These are phyloP conservation scores for Bothrops jararaca DNA, from an alignment of 2,113 vertebrate species.

Conservation along the genomic window DNA sequence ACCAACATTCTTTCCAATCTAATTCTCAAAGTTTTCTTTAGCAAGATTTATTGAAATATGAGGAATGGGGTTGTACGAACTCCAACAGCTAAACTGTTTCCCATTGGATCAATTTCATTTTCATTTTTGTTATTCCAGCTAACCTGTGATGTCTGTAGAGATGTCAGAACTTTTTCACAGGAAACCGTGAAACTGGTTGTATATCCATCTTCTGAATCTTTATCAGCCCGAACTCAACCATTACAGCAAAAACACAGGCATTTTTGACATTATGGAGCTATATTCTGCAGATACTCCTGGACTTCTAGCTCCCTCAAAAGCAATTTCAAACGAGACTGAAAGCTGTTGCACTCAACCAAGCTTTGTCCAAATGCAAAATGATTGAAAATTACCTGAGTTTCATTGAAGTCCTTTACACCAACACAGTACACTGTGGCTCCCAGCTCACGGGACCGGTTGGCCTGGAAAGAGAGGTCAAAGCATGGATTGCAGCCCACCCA, in stretches of 20 bases:
- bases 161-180: not conserved
- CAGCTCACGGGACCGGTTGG: conserved; percentile 90
- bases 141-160: not conserved
- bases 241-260: no score
- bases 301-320: not conserved
- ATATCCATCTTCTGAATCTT: no score
- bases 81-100: not conserved
- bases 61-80: not conserved
- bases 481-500: not conserved
- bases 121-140: not conserved
- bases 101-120: not conserved
- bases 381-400: conserved; percentile 84
- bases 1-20: not conserved
- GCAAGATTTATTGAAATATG: not conserved
- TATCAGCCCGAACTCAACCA: no score
- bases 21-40: not conserved
- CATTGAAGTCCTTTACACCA: conserved; percentile 98
- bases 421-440: conserved; percentile 96
- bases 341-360: not conserved
- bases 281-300: not conserved
- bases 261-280: not conserved
- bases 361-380: not conserved
- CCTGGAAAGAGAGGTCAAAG: conserved; percentile 69
- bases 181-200: not conserved
- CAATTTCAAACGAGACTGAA: not conserved